Evolutionary conservation across 2,113 vertebrate genomes (phyloP).

Genomic region (Geococcyx californianus): DNA sequence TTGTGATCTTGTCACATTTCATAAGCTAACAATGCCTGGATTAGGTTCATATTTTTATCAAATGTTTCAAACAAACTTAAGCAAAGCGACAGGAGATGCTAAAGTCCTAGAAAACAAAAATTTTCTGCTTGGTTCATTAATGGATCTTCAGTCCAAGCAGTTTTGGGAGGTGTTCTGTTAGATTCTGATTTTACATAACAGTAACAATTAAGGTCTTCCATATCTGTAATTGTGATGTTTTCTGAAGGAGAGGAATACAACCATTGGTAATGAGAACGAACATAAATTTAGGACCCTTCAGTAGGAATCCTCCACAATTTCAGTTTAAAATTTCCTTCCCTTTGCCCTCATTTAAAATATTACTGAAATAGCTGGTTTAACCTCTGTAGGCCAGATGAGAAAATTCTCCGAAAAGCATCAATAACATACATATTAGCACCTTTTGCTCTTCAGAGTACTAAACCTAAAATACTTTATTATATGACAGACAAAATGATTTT

Average conservation of each 20-base stretch:
- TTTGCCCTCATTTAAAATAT: neutral
- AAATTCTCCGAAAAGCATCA: neutral
- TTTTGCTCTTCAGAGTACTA: neutral
- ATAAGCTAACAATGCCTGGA: neutral
- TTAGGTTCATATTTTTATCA: neutral
- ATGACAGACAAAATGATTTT: neutral
- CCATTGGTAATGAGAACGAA: constrained; percentile 1
- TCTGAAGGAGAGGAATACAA: constrained; percentile 12
- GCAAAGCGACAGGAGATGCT: neutral
- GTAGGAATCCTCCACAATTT: neutral
- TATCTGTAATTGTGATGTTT: constrained; percentile 31
- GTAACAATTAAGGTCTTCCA: constrained; percentile 30
- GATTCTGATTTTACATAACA: constrained; percentile 29
- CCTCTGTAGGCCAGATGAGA: neutral
- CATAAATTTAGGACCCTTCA: neutral
- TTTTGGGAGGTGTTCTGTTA: neutral
- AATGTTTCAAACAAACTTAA: neutral
- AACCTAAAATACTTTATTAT: neutral
- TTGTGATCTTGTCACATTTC: neutral
- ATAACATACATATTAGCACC: neutral
- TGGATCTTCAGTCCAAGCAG: neutral
- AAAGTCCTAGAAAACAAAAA: neutral
- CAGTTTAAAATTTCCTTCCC: neutral
- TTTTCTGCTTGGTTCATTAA: neutral
- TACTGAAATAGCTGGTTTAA: neutral